phyloP scores from a whole-genome alignment of 2,113 vertebrate genomes.

The Phylloscopus trochiloides region DNA sequence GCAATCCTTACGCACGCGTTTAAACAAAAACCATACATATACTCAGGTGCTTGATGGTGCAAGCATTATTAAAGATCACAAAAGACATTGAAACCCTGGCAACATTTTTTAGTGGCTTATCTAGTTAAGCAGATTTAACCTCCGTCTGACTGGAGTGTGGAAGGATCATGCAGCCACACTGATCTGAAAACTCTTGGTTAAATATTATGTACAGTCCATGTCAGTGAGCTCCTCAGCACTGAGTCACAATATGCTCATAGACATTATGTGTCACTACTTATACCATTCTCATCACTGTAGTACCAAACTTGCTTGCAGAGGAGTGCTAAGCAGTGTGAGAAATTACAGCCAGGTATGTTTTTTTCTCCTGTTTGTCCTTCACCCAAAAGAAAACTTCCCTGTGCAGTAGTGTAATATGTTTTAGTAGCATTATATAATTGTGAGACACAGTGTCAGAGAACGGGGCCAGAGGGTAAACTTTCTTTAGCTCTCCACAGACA shows the following conservation, averaged over 20 bases:
- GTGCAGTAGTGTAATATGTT: background rate
- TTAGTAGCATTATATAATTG: background rate
- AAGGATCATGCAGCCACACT: background rate
- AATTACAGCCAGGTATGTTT: background rate
- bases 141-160: background rate
- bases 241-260: background rate
- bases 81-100: background rate
- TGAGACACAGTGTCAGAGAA: background rate
- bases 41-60: background rate
- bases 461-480: accelerated
- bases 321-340: background rate
- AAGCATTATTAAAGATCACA: background rate
- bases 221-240: background rate
- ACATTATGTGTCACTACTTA: background rate
- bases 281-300: background rate
- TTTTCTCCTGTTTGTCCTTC: background rate
- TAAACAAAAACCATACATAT: background rate
- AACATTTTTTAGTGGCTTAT: background rate
- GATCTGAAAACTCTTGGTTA: background rate
- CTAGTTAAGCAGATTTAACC: background rate
- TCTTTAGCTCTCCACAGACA: background rate
- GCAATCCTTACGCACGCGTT: background rate
- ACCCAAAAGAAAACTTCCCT: background rate
- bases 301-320: background rate
- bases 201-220: background rate